phyloP scores from a whole-genome alignment of 2,888 invertebrate genomes.

The Amaurobius ferox region DNA sequence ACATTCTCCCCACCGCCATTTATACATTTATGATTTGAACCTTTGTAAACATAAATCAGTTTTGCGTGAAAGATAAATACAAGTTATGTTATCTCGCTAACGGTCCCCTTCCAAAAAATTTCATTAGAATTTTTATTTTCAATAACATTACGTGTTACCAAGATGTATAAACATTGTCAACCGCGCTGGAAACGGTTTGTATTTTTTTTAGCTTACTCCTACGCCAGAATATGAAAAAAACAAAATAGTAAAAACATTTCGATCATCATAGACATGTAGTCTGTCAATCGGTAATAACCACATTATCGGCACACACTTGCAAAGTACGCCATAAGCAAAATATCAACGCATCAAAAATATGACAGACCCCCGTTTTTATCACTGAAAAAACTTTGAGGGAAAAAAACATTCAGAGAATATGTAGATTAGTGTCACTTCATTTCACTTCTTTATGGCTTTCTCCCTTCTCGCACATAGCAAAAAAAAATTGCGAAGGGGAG shows the following conservation, averaged over 20 bases:
- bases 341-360: conserved; percentile 56
- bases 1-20: no score
- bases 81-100: not conserved
- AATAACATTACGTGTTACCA: not conserved
- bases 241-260: conserved; percentile 13
- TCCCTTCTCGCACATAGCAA: conserved; percentile 34
- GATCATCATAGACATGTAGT: conserved; percentile 9
- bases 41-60: no score
- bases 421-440: conserved; percentile 72
- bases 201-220: not conserved
- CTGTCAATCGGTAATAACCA: conserved; percentile 50
- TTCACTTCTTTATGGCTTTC: conserved; percentile 69
- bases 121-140: not conserved
- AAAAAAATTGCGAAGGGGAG: conserved; percentile 10
- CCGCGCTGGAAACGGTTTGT: not conserved
- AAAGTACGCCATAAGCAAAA: conserved; percentile 57
- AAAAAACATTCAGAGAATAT: conserved; percentile 69
- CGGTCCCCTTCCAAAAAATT: not conserved
- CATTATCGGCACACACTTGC: conserved; percentile 44
- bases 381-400: conserved; percentile 27
- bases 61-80: no score
- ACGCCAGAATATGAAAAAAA: not conserved
- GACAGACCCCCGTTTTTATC: conserved; percentile 64
- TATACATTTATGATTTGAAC: no score
- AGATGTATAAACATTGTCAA: not conserved